Evolutionary conservation across 2,888 invertebrate genomes (phyloP).

Genomic region (Pasiphila rectangulata): DNA sequence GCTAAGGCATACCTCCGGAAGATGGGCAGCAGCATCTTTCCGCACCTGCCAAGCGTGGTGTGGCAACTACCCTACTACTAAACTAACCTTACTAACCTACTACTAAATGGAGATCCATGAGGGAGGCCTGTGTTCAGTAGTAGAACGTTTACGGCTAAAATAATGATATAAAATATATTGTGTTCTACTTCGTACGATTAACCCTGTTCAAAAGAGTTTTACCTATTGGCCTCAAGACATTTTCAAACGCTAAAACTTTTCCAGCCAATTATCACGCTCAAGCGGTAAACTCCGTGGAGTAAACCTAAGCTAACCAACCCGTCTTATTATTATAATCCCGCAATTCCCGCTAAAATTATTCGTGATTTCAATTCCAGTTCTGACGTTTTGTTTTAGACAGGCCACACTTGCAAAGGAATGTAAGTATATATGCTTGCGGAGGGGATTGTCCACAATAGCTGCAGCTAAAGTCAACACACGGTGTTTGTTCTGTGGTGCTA

Average conservation of each 20-base stretch:
- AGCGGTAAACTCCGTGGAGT: slow-evolving; percentile 6
- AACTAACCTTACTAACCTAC: too few species aligned
- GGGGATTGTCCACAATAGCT: slow-evolving; percentile 47
- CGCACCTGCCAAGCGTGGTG: too few species aligned
- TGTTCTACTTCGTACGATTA: too few species aligned
- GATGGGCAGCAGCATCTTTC: too few species aligned
- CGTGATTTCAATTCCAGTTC: slow-evolving; percentile 15
- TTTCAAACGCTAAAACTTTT: slow-evolving; percentile 8
- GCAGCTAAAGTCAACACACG: slow-evolving; percentile 43
- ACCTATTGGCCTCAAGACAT: slow-evolving; percentile 6
- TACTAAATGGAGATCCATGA: too few species aligned
- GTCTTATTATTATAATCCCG: slow-evolving; percentile 16
- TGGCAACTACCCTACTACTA: too few species aligned
- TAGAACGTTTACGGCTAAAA: too few species aligned
- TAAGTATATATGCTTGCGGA: slow-evolving; percentile 45
- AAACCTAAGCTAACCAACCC: slow-evolving; percentile 7
- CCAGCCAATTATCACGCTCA: slow-evolving; percentile 11
- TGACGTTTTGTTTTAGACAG: slow-evolving; percentile 37
- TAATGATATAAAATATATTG: too few species aligned
- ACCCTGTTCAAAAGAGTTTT: too few species aligned
- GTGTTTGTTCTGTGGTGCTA: slow-evolving; percentile 44
- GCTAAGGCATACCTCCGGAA: too few species aligned
- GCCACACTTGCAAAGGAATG: slow-evolving; percentile 45
- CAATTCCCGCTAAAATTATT: slow-evolving; percentile 17
- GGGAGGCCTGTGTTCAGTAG: too few species aligned